Evolutionary conservation across 2,888 invertebrate species (phyloP).

Genomic region (Autographa gamma): DNA sequence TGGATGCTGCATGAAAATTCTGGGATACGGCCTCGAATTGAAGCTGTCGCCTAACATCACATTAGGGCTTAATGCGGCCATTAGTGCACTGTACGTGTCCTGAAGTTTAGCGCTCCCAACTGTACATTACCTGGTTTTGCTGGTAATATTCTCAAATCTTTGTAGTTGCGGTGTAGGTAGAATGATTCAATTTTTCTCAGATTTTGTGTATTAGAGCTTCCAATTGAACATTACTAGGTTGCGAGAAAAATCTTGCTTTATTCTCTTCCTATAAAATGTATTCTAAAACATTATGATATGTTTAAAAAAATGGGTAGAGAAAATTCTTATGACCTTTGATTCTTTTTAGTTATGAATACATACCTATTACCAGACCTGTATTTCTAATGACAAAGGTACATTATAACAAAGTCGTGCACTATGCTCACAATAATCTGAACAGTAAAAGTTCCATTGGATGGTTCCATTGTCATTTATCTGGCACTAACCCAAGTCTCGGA

Average conservation of each 20-base stretch:
- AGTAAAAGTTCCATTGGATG: slow-evolving; percentile 4
- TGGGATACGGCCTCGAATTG: slow-evolving; percentile 22
- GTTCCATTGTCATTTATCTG: slow-evolving; percentile 1
- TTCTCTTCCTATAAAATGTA: no score
- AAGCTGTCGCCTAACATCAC: slow-evolving; percentile 35
- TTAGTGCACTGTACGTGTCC: slow-evolving; percentile 26
- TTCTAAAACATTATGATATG: no score
- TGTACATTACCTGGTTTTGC: slow-evolving; percentile 8
- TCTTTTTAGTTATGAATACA: no score
- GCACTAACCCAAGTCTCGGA: neutral
- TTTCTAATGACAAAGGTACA: neutral
- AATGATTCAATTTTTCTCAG: neutral
- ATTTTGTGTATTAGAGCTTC: neutral
- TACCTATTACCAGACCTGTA: neutral
- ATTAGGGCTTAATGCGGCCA: slow-evolving; percentile 42
- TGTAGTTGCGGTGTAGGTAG: neutral
- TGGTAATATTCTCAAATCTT: neutral
- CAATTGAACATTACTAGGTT: no score
- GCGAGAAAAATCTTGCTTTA: no score
- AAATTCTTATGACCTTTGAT: no score
- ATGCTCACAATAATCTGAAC: neutral
- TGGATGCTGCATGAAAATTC: slow-evolving; percentile 35
- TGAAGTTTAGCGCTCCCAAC: slow-evolving; percentile 27
- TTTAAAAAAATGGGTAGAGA: no score
- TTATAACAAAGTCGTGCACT: neutral